Evolutionary conservation across 2,888 invertebrate species (phyloP).

Genomic region (Platynereis dumerilii): DNA sequence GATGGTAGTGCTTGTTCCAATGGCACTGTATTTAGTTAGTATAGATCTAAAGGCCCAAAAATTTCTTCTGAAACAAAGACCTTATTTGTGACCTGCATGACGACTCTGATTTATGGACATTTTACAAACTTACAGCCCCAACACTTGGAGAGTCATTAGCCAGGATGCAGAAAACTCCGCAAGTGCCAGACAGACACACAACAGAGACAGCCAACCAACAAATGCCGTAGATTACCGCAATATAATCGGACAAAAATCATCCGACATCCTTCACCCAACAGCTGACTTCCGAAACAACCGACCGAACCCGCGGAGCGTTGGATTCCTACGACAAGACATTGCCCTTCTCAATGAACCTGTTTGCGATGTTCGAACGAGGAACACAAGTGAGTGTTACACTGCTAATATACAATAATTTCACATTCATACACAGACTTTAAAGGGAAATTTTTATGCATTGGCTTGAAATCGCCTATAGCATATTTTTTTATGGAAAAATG

Average conservation of each 20-base stretch:
- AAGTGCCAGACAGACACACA: background rate
- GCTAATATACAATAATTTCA: too few species aligned
- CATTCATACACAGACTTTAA: too few species aligned
- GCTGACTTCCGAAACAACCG: constrained; percentile 45
- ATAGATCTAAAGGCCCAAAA: too few species aligned
- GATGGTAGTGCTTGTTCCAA: too few species aligned
- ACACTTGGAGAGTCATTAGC: constrained; percentile 57
- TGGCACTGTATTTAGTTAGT: too few species aligned
- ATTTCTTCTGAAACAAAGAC: too few species aligned
- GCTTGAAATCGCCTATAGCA: too few species aligned
- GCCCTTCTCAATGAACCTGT: constrained; percentile 55
- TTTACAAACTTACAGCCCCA: constrained; percentile 58
- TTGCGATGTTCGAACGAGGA: constrained; percentile 52
- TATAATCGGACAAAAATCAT: constrained; percentile 24
- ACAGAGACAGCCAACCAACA: background rate
- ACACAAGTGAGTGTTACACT: constrained; percentile 18
- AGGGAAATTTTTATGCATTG: too few species aligned
- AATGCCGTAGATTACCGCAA: background rate
- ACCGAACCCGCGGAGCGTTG: constrained; percentile 52
- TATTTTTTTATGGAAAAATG: too few species aligned
- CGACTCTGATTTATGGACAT: too few species aligned
- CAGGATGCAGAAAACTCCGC: constrained; percentile 45
- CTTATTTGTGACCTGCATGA: too few species aligned
- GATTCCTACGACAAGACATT: constrained; percentile 56
- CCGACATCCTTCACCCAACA: constrained; percentile 4